Conservation (phyloP, 2,113 vertebrate species). For the Chlamydotis undulata region DNA sequence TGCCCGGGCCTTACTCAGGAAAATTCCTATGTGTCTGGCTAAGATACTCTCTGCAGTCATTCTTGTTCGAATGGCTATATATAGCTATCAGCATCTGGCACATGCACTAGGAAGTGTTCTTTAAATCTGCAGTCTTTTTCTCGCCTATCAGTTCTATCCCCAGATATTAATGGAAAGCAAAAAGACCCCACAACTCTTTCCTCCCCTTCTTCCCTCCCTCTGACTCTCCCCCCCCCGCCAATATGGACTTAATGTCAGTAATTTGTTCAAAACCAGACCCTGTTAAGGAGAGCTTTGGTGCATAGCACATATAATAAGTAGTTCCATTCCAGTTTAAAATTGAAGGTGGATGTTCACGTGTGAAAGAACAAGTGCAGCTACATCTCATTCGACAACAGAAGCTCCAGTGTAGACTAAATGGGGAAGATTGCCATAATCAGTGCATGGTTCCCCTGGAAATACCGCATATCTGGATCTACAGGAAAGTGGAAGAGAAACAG, state of each 20-base stretch:
- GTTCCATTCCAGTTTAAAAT: not conserved
- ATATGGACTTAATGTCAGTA: not conserved
- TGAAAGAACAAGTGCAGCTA: not conserved
- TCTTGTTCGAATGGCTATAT: conserved; percentile 1
- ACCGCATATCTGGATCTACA: not conserved
- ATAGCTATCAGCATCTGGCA: conserved; percentile 42
- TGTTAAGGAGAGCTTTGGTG: not conserved
- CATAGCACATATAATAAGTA: not conserved
- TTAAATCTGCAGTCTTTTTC: conserved; percentile 4
- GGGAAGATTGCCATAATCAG: not conserved
- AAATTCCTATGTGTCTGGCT: conserved; percentile 1
- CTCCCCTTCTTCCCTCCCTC: not conserved
- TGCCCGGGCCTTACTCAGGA: not conserved
- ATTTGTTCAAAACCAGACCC: not conserved
- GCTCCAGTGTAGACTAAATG: not conserved
- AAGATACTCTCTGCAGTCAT: not conserved
- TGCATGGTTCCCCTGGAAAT: not conserved
- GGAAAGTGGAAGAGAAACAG: not conserved
- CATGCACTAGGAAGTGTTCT: not conserved
- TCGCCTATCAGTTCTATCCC: not conserved
- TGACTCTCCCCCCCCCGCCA: not conserved
- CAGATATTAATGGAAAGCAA: not conserved
- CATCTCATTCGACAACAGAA: not conserved
- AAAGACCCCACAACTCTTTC: not conserved
- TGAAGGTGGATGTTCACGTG: not conserved